Conservation (phyloP, 2,113 vertebrate species). For the Lepus timidus region DNA sequence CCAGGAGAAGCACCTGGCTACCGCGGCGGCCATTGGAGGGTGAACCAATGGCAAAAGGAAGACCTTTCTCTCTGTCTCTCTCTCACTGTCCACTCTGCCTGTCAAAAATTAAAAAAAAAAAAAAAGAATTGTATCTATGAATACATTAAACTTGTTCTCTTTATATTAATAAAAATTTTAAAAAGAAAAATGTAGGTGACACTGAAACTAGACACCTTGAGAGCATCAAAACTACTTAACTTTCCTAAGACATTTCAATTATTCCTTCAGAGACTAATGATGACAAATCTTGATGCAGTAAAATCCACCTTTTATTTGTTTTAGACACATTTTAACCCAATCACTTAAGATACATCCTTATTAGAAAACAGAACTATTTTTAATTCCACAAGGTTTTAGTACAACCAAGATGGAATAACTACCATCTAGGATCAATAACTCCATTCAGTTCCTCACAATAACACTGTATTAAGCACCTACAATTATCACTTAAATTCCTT, state of each 20-base stretch:
- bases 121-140: no score
- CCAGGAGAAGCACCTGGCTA: no score
- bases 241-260: neutral
- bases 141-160: no score
- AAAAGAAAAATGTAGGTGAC: neutral
- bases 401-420: neutral
- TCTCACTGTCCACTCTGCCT: no score
- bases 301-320: neutral
- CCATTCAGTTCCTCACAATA: neutral
- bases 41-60: no score
- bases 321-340: neutral
- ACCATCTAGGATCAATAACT: neutral
- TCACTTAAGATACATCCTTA: neutral
- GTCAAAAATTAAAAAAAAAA: no score
- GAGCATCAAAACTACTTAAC: neutral
- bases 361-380: neutral
- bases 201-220: neutral
- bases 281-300: conserved; percentile 31
- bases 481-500: neutral
- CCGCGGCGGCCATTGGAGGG: no score
- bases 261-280: neutral
- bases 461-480: neutral
- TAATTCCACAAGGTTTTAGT: neutral
- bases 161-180: neutral
- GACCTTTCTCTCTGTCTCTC: no score